Evolutionary conservation across 2,888 invertebrate genomes (phyloP), one percentile per base, ranked within the genome.

Genomic region (Abrostola tripartita): DNA sequence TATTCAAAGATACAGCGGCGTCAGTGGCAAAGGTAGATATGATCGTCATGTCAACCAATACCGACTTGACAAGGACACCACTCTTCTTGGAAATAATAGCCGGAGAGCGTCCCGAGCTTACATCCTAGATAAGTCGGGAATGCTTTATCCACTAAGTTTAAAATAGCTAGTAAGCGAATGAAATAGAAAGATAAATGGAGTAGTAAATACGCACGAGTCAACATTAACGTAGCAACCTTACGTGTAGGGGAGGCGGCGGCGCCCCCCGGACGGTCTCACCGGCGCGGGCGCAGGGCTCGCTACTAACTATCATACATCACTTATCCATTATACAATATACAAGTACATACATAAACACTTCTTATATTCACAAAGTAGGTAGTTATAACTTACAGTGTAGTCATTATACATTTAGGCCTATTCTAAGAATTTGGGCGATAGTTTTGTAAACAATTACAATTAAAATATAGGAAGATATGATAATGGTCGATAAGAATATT

Each of bases 131-230:
- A 49, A 12, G 47, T 56, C 36, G 52, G 62, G 42, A 50, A 64
- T 7, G 52, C 40, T 41, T 44, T 55, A 59, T 51, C 9, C 14
- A 59, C 53, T 74, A 68, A 9, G 41, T 51, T 36, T 40, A 61
- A 57, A 60, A 53, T 41, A 61, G 54, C 67, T 52, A 65, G 60
- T 74, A 71, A 78, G 70, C 73, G 65, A 68, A 66, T 78, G 56
- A 62, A 56, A 55, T 62, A 70, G 57, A 56, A 71, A 71, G 69
- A 74, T 71, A 54, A 76, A 62, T 73, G 74, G 56, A 72, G 74
- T 81, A 77, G 76, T 78, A 75, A 77, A 79, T 83, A 85, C 82
- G 76, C 70, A 85, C 86, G 79, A 85, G 78, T 84, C 83, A 82
- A 86, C 87, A 85, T 81, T 81, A 76, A 78, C 51, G 60, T 62